A percentile compares a stretch with the other conserved stretches of the same genome.
phyloP scores from a whole-genome alignment of 2,797 vertebrate genomes.

The Zalophus californianus region DNA sequence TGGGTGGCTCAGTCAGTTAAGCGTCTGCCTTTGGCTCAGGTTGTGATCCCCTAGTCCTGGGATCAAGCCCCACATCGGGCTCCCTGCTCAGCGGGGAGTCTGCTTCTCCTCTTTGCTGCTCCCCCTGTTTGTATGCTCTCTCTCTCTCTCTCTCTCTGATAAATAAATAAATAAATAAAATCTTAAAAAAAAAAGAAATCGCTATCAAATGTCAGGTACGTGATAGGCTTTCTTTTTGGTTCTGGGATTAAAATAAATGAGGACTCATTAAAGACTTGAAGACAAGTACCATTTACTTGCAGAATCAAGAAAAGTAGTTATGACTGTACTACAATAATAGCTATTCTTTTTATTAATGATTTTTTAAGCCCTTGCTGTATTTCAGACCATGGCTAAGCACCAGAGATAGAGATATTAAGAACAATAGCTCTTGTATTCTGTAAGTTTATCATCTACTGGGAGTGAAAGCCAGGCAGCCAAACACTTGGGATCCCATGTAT shows the following conservation, averaged over 20 bases:
- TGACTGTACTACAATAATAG: not conserved
- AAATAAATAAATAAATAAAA: no score
- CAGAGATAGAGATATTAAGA: not conserved
- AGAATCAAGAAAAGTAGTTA: slow-evolving; percentile 12
- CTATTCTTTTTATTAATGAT: not conserved
- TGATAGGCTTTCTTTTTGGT: not conserved
- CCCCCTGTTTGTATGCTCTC: no score
- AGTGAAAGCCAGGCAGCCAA: not conserved
- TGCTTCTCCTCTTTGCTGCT: no score
- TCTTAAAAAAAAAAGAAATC: not conserved
- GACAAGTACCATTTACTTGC: not conserved
- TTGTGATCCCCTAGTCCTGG: no score
- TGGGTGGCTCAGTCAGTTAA: no score
- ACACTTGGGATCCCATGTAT: not conserved
- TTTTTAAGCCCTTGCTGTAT: not conserved
- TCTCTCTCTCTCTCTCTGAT: no score
- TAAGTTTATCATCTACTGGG: not conserved
- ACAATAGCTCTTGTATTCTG: not conserved
- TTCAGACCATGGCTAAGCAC: not conserved
- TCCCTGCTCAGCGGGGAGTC: no score
- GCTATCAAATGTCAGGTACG: not conserved
- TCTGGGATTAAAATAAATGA: not conserved
- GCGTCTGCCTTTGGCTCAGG: no score
- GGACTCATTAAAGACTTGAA: not conserved
- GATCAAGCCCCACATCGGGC: no score